Conservation (phyloP, 2,113 vertebrate genomes). For the Isurus oxyrinchus region DNA sequence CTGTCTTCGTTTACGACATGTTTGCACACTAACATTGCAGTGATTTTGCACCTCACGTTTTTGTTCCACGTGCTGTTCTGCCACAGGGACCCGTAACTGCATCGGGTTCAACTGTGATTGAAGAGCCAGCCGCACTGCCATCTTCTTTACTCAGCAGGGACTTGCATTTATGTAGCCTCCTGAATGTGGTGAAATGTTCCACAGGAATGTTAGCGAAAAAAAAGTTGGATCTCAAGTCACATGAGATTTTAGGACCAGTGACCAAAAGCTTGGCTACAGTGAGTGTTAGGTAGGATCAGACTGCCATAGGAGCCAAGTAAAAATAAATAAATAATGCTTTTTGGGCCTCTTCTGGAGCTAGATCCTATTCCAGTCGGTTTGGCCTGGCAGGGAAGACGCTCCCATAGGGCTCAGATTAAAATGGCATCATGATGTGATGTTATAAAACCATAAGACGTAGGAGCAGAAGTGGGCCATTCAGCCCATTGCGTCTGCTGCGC, state of each 20-base stretch:
- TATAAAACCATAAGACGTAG: no score
- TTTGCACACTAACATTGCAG: neutral
- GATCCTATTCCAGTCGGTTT: neutral
- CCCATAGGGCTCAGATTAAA: neutral
- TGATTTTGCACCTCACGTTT: neutral
- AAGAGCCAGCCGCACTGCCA: neutral
- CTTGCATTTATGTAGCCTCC: neutral
- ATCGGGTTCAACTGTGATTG: neutral
- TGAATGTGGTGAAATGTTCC: neutral
- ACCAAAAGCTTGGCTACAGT: neutral
- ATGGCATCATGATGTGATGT: neutral
- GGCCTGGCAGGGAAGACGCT: neutral
- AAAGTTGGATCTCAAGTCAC: neutral
- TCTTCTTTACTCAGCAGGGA: neutral
- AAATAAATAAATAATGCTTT: neutral
- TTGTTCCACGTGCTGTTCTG: neutral
- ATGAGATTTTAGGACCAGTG: neutral
- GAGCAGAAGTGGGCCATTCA: no score
- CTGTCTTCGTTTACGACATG: neutral
- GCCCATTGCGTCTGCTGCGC: no score
- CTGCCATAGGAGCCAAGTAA: neutral
- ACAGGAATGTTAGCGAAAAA: neutral
- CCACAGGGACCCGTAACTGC: neutral
- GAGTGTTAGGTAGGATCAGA: neutral
- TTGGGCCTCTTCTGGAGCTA: neutral